A percentile compares a stretch with the other conserved stretches of the same genome.
phyloP scores from a whole-genome alignment of 2,888 invertebrate genomes.

The Parnassius apollo region DNA sequence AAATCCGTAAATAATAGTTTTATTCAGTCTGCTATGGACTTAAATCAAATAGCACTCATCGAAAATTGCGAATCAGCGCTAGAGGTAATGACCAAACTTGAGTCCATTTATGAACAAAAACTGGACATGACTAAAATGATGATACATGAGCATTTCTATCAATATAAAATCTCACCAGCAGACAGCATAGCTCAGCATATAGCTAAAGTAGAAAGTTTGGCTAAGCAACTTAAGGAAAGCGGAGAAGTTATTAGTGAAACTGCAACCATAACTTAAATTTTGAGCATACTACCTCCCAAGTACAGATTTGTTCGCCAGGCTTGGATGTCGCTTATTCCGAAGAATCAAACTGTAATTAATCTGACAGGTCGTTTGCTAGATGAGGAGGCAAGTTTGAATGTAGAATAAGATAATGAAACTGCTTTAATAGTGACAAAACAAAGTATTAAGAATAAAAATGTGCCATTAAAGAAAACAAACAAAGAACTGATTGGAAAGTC shows the following conservation, averaged over 20 bases:
- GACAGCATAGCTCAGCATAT: conserved; percentile 27
- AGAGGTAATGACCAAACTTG: conserved; percentile 29
- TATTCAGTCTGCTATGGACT: conserved; percentile 27
- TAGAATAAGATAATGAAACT: too few relatives aligned
- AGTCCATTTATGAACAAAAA: conserved; percentile 33
- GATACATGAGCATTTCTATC: conserved; percentile 15
- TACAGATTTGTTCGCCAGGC: conserved; percentile 10
- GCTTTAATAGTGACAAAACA: too few relatives aligned
- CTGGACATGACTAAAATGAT: conserved; percentile 32
- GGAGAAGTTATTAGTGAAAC: conserved; percentile 20
- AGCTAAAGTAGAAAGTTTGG: conserved; percentile 25
- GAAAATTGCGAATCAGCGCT: conserved; percentile 25
- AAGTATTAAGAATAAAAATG: too few relatives aligned
- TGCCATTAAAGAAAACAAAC: too few relatives aligned
- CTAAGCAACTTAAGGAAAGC: conserved; percentile 13
- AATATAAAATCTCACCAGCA: conserved; percentile 19
- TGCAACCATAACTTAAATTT: conserved; percentile 25
- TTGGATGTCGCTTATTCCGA: too few relatives aligned
- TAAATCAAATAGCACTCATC: conserved; percentile 2
- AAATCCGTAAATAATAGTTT: too few relatives aligned
- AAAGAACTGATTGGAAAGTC: too few relatives aligned
- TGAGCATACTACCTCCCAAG: conserved; percentile 23
- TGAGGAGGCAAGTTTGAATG: too few relatives aligned
- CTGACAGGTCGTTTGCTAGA: too few relatives aligned
- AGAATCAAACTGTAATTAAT: background rate